Evolutionary conservation across 2,888 invertebrate species (phyloP).

Genomic region (Hofmannophila pseudospretella): DNA sequence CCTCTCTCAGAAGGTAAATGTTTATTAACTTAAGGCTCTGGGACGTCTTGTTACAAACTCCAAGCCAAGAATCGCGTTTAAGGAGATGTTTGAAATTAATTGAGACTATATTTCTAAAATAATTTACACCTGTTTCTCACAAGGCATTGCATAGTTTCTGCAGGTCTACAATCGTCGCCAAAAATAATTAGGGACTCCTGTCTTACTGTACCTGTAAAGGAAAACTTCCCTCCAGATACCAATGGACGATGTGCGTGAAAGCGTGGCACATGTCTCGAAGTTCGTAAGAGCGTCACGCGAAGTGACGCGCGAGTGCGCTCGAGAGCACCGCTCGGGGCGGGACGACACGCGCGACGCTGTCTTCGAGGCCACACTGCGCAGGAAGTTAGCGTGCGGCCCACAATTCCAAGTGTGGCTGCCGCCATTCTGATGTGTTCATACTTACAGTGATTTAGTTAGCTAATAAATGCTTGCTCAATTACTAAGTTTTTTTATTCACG

Average conservation of each 20-base stretch:
- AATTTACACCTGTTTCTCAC: no score
- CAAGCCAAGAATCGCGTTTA: no score
- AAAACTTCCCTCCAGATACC: conserved; percentile 34
- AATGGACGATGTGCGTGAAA: conserved; percentile 63
- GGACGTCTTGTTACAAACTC: no score
- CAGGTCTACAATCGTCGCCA: not conserved
- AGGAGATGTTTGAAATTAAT: no score
- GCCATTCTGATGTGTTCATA: conserved; percentile 66
- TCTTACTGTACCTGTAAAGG: no score
- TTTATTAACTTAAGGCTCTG: no score
- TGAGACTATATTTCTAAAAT: no score
- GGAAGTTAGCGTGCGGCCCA: conserved; percentile 74
- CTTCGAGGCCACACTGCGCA: conserved; percentile 66
- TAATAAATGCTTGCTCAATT: conserved; percentile 35
- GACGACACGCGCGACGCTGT: conserved; percentile 64
- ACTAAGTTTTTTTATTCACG: no score
- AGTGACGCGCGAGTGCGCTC: conserved; percentile 50
- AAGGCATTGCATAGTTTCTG: no score
- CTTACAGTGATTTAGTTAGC: conserved; percentile 20
- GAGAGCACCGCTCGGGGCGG: conserved; percentile 51
- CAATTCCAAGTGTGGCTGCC: conserved; percentile 78
- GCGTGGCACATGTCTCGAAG: conserved; percentile 63
- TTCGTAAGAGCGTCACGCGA: conserved; percentile 61
- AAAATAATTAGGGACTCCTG: no score
- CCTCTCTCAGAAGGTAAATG: no score